Evolutionary conservation across 2,797 vertebrate species (phyloP).

Genomic region (Mormyrus hasselquistii): DNA sequence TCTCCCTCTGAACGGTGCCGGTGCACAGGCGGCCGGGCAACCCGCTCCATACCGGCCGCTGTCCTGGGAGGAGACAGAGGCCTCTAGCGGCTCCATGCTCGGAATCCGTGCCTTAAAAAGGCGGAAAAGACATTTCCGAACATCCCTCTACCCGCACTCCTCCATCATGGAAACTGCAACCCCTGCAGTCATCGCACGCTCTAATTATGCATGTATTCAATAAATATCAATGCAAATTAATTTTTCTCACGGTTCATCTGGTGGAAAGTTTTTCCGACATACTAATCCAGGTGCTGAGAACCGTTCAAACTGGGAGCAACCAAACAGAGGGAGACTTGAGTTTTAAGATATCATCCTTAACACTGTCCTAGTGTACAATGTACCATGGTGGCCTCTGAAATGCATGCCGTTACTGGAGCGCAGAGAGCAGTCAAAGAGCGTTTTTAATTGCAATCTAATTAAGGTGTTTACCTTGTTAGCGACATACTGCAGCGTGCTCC

Average conservation of each 20-base stretch:
- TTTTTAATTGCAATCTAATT: slow-evolving; percentile 75
- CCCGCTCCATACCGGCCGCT: slow-evolving; percentile 55
- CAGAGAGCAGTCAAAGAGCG: slow-evolving; percentile 36
- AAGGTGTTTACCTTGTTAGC: slow-evolving; percentile 75
- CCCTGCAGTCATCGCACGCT: background rate
- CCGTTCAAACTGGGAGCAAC: slow-evolving; percentile 42
- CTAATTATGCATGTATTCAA: background rate
- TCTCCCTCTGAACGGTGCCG: background rate
- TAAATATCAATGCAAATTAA: background rate
- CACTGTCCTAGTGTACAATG: background rate
- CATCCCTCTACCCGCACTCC: background rate
- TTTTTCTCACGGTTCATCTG: background rate
- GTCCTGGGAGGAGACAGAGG: slow-evolving; percentile 61
- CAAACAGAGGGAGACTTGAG: slow-evolving; percentile 39
- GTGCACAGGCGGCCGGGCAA: slow-evolving; percentile 41
- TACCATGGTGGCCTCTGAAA: background rate
- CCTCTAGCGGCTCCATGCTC: slow-evolving; percentile 65
- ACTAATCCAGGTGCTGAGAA: slow-evolving; percentile 35
- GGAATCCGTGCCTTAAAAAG: slow-evolving; percentile 61
- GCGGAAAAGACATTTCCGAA: background rate
- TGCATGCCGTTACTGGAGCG: slow-evolving; percentile 30
- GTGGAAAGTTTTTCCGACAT: background rate
- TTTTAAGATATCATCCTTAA: background rate
- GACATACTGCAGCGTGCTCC: slow-evolving; percentile 64
- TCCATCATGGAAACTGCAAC: background rate